Conservation (phyloP, 2,797 vertebrate genomes). For the Microctenopoma lineatum region DNA sequence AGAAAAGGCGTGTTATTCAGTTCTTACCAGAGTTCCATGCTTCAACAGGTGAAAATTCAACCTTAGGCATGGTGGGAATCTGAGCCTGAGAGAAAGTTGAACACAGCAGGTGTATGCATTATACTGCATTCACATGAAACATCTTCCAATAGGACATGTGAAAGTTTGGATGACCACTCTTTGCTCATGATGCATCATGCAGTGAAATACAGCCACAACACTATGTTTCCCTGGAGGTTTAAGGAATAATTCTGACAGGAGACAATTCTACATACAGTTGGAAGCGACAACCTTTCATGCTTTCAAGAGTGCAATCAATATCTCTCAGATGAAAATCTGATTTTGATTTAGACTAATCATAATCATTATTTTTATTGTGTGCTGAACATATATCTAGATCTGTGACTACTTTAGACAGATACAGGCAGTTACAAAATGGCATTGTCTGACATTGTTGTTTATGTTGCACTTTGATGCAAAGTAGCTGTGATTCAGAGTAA, state of each 20-base stretch:
- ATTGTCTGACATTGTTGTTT: not conserved
- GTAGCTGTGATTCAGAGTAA: not conserved
- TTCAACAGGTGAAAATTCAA: slow-evolving; percentile 87
- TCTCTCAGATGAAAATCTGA: too few relatives aligned
- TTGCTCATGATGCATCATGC: not conserved
- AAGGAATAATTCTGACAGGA: too few relatives aligned
- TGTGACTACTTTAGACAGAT: too few relatives aligned
- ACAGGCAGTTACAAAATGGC: too few relatives aligned
- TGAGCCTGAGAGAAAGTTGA: slow-evolving; percentile 68
- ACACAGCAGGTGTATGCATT: not conserved
- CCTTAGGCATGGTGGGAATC: slow-evolving; percentile 88
- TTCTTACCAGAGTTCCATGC: slow-evolving; percentile 93
- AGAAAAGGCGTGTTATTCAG: slow-evolving; percentile 17
- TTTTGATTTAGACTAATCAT: too few relatives aligned
- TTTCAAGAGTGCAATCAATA: too few relatives aligned
- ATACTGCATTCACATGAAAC: slow-evolving; percentile 3
- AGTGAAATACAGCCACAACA: not conserved
- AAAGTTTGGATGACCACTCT: not conserved
- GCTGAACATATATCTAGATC: too few relatives aligned
- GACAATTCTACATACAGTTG: too few relatives aligned
- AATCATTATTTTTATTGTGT: too few relatives aligned
- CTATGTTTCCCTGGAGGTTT: too few relatives aligned
- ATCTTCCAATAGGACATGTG: not conserved
- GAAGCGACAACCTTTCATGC: too few relatives aligned
- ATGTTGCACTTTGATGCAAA: not conserved